Percentiles rank a stretch among this genome's conserved stretches.
Evolutionary conservation across 2,797 vertebrate species (phyloP).

Genomic region (Simalia tracyae): DNA sequence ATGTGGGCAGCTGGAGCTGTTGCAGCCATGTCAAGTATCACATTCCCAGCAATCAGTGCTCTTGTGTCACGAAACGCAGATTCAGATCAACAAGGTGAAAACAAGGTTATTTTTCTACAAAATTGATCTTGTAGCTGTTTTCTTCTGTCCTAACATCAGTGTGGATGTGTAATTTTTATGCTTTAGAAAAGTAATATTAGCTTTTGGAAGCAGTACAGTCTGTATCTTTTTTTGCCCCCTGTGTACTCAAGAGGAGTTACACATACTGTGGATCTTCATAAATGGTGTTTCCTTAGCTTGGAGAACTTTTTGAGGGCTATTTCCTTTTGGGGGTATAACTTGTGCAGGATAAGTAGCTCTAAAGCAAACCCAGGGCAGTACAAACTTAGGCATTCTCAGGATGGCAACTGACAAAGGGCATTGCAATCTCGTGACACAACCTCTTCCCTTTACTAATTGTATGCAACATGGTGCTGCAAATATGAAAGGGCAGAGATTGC

Average conservation of each 20-base stretch:
- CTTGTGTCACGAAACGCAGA: conserved; percentile 78
- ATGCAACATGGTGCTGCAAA: not conserved
- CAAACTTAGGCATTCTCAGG: not conserved
- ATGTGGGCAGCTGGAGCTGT: conserved; percentile 80
- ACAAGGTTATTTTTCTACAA: not conserved
- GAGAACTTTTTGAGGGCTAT: not conserved
- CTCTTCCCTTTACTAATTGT: not conserved
- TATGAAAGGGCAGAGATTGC: not conserved
- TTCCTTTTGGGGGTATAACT: not conserved
- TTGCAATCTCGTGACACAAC: not conserved
- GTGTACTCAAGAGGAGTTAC: not conserved
- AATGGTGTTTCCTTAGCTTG: not conserved
- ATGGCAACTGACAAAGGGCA: not conserved
- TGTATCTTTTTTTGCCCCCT: not conserved
- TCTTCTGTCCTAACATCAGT: not conserved
- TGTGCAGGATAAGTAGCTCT: not conserved
- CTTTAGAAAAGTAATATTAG: not conserved
- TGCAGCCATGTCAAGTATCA: conserved; percentile 81
- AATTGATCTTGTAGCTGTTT: not conserved
- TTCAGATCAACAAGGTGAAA: conserved; percentile 78
- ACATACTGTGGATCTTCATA: not conserved
- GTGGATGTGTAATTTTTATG: not conserved
- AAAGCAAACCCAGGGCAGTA: not conserved
- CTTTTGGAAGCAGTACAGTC: not conserved
- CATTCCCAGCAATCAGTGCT: conserved; percentile 78